Base-by-base conservation (phyloP, 2,797 vertebrate species). In the Nasua narica region DNA sequence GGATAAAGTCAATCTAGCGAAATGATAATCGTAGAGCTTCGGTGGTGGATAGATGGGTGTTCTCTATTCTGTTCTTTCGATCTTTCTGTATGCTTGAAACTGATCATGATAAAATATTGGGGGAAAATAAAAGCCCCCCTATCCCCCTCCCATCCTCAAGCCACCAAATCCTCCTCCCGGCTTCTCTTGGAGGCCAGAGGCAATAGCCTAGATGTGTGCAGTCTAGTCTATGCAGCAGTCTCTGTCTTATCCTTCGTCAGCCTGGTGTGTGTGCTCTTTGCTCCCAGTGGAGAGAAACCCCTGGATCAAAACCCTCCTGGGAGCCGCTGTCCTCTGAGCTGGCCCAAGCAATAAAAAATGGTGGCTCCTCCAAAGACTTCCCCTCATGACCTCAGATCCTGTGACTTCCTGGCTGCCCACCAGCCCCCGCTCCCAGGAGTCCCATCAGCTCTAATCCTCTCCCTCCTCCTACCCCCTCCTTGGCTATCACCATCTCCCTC, bases 151-250 rank as follows among this genome's bases (percentile, higher is more conserved):
- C 16, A 8, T 16, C 14, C 21, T 74, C 43, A 16, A 21, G 40
- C 10, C 70, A 50, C 60, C 77, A 40, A 25, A 27, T 15, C 70
- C 85, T 91, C 40, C 54, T 27, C 1, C 7, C 79, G 18, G 21
- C 43, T 48, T 35, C 52, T 29, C 0, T 2, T 0, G 8, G 6
- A 3, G 11, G n/a, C 50, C 43, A 1, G 5, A 19, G n/a, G 46
- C 9, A 2, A 11, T 2, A 7, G 40, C 23, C 32, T 19, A 1
- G 15, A 19, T 9, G 6, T 9, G 19, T 13, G n/a, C 60, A 60
- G 58, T 25, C 15, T 19, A 15, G 0, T 4, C 15, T 5, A 32
- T 72, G 29, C 35, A 27, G 1, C 6, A n/a, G 37, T 18, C 87
- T 69, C 46, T 23, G 37, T 69, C 77, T 54, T 16, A 27, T 29